phyloP scores from a whole-genome alignment of 2,888 invertebrate genomes.

The Agrochola circellaris region DNA sequence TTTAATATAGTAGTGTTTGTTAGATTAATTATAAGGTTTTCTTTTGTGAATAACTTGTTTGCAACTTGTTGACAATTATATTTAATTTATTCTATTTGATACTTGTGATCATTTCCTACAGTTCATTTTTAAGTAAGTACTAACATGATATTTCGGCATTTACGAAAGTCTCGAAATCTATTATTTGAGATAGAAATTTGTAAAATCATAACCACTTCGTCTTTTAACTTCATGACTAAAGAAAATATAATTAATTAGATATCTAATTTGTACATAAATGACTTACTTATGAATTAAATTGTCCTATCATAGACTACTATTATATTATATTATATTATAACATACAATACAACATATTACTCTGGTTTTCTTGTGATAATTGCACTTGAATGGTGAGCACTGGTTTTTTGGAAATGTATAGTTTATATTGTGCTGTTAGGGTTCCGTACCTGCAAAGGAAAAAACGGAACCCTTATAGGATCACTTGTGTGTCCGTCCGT shows the following conservation, averaged over 20 bases:
- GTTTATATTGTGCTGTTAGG: not conserved
- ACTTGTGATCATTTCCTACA: not conserved
- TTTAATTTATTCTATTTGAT: not conserved
- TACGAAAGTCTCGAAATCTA: not conserved
- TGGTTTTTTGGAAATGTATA: constrained; percentile 11
- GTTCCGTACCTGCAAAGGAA: too few relatives aligned
- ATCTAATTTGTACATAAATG: not conserved
- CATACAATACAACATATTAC: not conserved
- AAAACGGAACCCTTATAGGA: too few relatives aligned
- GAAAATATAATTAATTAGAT: not conserved
- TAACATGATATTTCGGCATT: not conserved
- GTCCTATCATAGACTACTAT: not conserved
- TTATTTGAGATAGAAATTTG: not conserved
- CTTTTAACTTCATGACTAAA: constrained; percentile 16
- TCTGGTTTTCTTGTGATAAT: constrained; percentile 30
- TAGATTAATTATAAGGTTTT: not conserved
- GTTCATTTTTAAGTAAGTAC: constrained; percentile 1
- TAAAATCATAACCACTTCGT: not conserved
- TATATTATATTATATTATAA: too few relatives aligned
- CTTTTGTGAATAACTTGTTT: constrained; percentile 28
- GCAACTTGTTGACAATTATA: not conserved
- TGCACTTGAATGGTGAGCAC: constrained; percentile 41
- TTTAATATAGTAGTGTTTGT: not conserved
- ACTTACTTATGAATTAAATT: not conserved
- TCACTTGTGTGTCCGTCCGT: too few relatives aligned